Evolutionary conservation across 2,113 vertebrate species (phyloP).

Genomic region (Piprites chloris): DNA sequence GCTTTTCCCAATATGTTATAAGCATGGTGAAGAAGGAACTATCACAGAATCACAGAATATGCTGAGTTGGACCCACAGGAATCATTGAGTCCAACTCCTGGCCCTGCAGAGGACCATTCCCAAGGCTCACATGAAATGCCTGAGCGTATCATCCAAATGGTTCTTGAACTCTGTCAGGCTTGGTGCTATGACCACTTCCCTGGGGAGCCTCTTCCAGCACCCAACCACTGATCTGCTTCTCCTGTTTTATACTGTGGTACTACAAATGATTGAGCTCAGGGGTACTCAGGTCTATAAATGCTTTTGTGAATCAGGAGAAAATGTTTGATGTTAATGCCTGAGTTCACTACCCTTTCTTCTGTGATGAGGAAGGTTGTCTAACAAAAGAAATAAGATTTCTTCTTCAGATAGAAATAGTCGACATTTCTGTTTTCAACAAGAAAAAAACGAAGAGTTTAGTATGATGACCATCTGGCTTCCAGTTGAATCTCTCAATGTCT

Average conservation of each 20-base stretch:
- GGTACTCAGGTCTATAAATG: background rate
- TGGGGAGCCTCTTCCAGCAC: background rate
- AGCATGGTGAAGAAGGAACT: background rate
- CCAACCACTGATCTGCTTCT: background rate
- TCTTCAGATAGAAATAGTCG: background rate
- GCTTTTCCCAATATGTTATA: background rate
- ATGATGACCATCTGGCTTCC: background rate
- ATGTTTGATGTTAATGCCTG: background rate
- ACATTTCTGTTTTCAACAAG: background rate
- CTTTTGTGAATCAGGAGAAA: background rate
- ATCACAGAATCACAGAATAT: background rate
- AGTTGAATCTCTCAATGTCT: background rate
- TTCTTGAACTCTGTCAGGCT: background rate
- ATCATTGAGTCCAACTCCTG: background rate
- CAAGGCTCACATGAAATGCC: no score
- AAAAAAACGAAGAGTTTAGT: background rate
- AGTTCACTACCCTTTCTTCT: background rate
- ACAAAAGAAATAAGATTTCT: background rate
- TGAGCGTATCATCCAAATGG: background rate
- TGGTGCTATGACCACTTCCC: background rate
- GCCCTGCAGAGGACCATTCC: background rate
- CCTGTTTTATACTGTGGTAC: background rate
- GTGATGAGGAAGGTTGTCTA: background rate
- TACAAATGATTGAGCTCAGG: background rate
- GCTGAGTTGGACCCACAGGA: background rate